phyloP scores from a whole-genome alignment of 2,888 invertebrate species.

The Tupiocoris notatus region DNA sequence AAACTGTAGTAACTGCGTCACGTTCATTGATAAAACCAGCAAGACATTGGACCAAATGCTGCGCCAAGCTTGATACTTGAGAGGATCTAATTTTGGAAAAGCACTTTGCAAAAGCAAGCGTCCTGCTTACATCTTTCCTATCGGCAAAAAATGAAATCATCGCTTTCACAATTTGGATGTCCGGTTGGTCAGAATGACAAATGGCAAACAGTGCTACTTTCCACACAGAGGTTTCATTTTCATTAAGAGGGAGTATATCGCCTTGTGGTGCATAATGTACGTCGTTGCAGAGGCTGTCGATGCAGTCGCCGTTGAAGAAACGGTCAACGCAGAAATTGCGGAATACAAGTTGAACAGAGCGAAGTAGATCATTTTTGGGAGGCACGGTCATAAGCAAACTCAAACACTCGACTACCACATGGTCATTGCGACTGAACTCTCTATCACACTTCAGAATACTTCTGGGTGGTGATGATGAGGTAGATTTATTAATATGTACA shows the following conservation, averaged over 20 bases:
- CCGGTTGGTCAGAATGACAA: background rate
- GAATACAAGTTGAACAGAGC: background rate
- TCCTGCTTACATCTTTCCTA: background rate
- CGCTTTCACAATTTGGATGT: background rate
- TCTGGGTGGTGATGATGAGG: background rate
- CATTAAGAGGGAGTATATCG: background rate
- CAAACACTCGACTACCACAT: background rate
- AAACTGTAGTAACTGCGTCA: background rate
- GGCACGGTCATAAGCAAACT: background rate
- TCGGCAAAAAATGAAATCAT: background rate
- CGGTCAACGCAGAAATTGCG: background rate
- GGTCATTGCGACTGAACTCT: background rate
- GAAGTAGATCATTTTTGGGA: background rate
- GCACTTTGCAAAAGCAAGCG: conserved; percentile 13
- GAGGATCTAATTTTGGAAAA: background rate
- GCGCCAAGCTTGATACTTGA: background rate
- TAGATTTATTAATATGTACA: background rate
- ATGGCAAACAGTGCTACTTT: background rate
- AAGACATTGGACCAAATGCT: background rate
- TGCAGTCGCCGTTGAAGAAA: conserved; percentile 25
- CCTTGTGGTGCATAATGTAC: background rate
- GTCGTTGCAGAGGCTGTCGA: background rate
- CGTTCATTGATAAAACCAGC: background rate
- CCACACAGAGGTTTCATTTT: background rate
- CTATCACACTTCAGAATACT: background rate